Evolutionary conservation across 2,797 vertebrate species (phyloP).

Genomic region (Setipinna tenuifilis): DNA sequence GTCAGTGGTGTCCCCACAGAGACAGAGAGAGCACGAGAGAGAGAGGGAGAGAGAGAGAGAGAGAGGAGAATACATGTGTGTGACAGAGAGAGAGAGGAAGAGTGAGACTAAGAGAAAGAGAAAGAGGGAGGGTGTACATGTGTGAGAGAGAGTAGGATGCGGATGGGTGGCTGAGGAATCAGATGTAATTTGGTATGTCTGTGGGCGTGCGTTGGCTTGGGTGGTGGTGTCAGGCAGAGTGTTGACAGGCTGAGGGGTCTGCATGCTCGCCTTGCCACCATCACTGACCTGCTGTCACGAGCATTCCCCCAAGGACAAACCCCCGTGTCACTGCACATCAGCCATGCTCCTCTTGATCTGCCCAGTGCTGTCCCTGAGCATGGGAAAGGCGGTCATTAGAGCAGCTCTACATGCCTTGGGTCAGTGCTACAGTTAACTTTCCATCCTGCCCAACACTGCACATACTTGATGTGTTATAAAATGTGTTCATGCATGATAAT

Average conservation of each 20-base stretch:
- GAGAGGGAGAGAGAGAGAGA: constrained; percentile 27
- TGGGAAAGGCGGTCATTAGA: not conserved
- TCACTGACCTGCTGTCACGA: not conserved
- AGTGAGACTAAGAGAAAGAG: constrained; percentile 6
- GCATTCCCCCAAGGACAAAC: not conserved
- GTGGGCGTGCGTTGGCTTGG: not conserved
- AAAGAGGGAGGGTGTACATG: not conserved
- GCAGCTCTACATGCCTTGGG: not conserved
- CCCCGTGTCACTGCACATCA: not conserved
- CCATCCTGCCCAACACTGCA: not conserved
- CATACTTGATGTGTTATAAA: not conserved
- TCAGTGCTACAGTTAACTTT: not conserved
- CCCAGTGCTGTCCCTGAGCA: not conserved
- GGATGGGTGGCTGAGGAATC: not conserved
- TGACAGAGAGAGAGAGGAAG: constrained; percentile 31
- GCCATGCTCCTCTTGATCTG: not conserved
- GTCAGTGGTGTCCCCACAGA: constrained; percentile 64
- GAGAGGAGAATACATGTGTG: not conserved
- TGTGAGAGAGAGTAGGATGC: not conserved
- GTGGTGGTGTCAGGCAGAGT: not conserved
- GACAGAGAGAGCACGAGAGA: constrained; percentile 31
- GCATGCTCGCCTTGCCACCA: not conserved
- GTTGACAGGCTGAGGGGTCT: constrained; percentile 1
- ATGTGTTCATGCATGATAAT: not conserved
- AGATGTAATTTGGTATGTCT: not conserved